Evolutionary conservation across 1,140 invertebrate genomes (phyloP).

Genomic region (Heliconius eleuchia): DNA sequence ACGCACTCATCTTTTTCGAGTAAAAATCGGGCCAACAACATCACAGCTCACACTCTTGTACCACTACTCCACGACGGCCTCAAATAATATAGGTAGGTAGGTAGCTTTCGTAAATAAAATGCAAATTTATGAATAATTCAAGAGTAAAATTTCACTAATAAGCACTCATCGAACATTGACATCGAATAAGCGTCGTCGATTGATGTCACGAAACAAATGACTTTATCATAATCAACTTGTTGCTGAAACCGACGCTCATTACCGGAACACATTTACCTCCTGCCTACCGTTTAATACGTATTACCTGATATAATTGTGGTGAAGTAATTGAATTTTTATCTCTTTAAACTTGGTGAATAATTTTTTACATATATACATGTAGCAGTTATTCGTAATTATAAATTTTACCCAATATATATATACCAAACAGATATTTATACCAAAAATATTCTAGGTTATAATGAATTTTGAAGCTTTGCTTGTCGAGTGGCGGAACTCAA

Average conservation of each 20-base stretch:
- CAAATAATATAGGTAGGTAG: too few species aligned
- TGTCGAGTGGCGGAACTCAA: too few species aligned
- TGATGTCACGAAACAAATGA: slow-evolving; percentile 52
- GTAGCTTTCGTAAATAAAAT: not conserved
- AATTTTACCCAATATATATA: too few species aligned
- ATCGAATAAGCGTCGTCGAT: slow-evolving; percentile 52
- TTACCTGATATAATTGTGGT: slow-evolving; percentile 40
- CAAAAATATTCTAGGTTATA: too few species aligned
- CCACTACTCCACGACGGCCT: too few species aligned
- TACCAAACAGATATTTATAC: too few species aligned
- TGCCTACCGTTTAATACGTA: slow-evolving; percentile 41
- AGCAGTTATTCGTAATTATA: too few species aligned
- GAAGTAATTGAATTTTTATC: slow-evolving; percentile 43
- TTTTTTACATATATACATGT: not conserved
- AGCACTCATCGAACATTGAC: slow-evolving; percentile 29
- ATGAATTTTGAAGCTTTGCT: too few species aligned
- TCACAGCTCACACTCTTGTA: too few species aligned
- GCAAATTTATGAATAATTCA: slow-evolving; percentile 3
- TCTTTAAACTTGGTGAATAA: not conserved
- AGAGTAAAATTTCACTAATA: slow-evolving; percentile 20
- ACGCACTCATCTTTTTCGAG: too few species aligned
- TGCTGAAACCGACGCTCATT: slow-evolving; percentile 59
- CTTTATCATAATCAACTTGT: slow-evolving; percentile 72
- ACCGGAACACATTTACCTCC: slow-evolving; percentile 46
- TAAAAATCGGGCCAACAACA: too few species aligned